These are phyloP conservation scores for Neomonachus schauinslandi DNA, from an alignment of 2,113 vertebrate genomes.

Conservation along the genomic window DNA sequence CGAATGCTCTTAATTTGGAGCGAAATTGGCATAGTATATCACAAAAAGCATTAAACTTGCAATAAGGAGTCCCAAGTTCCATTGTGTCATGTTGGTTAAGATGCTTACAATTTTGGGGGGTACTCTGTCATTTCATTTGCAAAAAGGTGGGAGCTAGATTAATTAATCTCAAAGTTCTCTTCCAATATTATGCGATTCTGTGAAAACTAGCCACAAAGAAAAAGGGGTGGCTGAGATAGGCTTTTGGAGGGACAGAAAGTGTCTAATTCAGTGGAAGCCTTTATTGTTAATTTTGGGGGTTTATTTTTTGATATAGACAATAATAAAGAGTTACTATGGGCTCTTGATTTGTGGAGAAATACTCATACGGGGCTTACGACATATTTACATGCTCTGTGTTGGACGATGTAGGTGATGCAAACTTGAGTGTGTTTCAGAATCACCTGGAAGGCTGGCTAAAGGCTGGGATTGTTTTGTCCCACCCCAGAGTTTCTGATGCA, in stretches of 20 bases:
- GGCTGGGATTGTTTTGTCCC: rapidly evolving
- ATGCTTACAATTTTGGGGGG: not conserved
- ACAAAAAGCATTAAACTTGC: not conserved
- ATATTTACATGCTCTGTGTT: not conserved
- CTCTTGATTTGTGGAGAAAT: not conserved
- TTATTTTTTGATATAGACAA: not conserved
- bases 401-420: not conserved
- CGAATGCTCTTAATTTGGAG: not conserved
- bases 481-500: not conserved
- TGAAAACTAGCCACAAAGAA: not conserved
- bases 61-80: not conserved
- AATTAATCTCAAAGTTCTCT: not conserved
- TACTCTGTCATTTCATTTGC: not conserved
- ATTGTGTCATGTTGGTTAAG: not conserved
- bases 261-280: not conserved
- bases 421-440: not conserved
- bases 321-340: not conserved
- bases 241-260: not conserved
- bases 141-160: not conserved
- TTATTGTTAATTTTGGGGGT: not conserved
- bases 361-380: not conserved
- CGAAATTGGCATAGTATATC: too few species aligned
- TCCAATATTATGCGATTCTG: not conserved
- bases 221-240: not conserved
- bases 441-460: not conserved